These are phyloP conservation scores for Tautogolabrus adspersus DNA, from an alignment of 2,113 vertebrate species.

Conservation along the genomic window DNA sequence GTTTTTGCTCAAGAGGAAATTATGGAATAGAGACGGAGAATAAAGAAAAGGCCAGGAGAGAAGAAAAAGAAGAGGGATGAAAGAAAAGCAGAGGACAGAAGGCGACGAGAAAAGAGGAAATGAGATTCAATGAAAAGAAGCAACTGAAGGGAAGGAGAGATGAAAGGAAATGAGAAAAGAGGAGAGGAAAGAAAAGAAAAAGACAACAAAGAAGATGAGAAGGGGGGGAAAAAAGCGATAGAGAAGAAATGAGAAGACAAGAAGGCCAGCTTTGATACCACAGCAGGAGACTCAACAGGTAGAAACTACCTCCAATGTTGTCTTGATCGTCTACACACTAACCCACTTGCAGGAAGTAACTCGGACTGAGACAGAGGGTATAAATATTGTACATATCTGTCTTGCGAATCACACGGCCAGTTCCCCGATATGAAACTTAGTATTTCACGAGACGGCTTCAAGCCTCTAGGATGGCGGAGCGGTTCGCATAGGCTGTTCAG, in stretches of 20 bases:
- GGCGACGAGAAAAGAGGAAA: slow-evolving; percentile 31
- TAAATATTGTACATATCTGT: no score
- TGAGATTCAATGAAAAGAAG: slow-evolving; percentile 44
- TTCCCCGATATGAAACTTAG: no score
- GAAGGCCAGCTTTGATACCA: slow-evolving; percentile 31
- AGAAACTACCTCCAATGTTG: slow-evolving; percentile 45
- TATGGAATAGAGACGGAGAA: slow-evolving; percentile 10
- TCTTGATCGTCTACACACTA: slow-evolving; percentile 39
- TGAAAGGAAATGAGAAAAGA: slow-evolving; percentile 48
- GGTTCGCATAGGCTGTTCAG: no score
- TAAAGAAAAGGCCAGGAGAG: slow-evolving; percentile 3
- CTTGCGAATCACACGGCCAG: no score
- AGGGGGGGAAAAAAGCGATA: slow-evolving; percentile 8
- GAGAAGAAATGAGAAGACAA: slow-evolving; percentile 35
- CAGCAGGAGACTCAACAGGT: slow-evolving; percentile 55
- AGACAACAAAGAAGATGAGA: slow-evolving; percentile 12
- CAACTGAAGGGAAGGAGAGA: slow-evolving; percentile 27
- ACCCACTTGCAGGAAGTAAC: slow-evolving; percentile 39
- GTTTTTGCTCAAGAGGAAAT: slow-evolving; percentile 24
- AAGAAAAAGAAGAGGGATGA: slow-evolving; percentile 27
- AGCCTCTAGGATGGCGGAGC: no score
- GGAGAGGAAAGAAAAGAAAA: slow-evolving; percentile 11
- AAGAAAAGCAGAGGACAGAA: slow-evolving; percentile 34
- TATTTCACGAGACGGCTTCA: no score
- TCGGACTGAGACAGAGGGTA: slow-evolving; percentile 24